Percentiles rank a stretch among this genome's conserved stretches.
Conservation (phyloP, 2,888 invertebrate species). For the Sinopyrophorus schimmeli region DNA sequence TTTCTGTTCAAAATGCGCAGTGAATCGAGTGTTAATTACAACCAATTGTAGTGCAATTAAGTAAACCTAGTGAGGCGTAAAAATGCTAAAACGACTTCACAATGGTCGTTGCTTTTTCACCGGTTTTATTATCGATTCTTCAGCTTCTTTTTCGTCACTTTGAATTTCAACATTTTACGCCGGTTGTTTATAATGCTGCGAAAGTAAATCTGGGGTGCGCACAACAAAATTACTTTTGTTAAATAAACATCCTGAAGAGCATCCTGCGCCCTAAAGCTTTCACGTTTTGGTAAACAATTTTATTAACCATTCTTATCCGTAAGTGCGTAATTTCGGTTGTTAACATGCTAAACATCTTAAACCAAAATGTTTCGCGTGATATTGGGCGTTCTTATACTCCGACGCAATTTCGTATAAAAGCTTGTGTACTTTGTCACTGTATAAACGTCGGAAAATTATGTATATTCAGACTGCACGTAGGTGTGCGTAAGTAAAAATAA, state of each 20-base stretch:
- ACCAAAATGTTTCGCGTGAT: conserved; percentile 1
- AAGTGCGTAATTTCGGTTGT: conserved; percentile 13
- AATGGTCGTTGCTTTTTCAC: conserved; percentile 22
- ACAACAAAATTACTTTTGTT: conserved; percentile 4
- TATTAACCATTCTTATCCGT: conserved; percentile 13
- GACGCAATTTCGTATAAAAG: conserved; percentile 8
- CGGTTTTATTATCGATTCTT: conserved; percentile 13
- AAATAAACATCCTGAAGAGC: conserved; percentile 9
- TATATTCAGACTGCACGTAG: no score
- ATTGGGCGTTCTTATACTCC: not conserved
- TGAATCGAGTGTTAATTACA: conserved; percentile 37
- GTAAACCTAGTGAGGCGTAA: conserved; percentile 33
- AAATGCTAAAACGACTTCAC: conserved; percentile 32
- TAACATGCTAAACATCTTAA: conserved; percentile 15
- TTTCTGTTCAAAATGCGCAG: conserved; percentile 27
- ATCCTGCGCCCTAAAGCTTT: not conserved
- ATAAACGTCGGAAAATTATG: no score
- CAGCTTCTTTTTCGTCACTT: not conserved
- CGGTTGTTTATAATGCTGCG: not conserved
- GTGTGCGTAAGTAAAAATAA: no score
- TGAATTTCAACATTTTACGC: not conserved
- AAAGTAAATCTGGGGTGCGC: not conserved
- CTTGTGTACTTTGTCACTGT: conserved; percentile 11
- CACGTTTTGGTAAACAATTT: conserved; percentile 13
- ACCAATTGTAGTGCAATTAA: conserved; percentile 39